A percentile compares a stretch with the other conserved stretches of the same genome.
Evolutionary conservation across 2,113 vertebrate genomes (phyloP).

Genomic region (Isichthys henryi): DNA sequence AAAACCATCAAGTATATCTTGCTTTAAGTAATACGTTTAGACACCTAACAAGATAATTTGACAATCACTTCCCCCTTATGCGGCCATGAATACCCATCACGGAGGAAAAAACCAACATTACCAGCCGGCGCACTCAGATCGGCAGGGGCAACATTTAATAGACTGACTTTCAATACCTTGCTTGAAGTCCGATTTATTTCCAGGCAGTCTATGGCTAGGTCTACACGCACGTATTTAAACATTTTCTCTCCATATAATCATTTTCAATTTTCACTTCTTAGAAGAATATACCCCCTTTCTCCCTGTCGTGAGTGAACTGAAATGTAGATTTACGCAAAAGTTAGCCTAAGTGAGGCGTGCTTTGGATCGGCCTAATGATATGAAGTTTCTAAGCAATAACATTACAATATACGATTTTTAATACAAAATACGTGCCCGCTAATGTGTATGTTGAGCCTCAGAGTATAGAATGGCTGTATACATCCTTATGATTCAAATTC

Average conservation of each 20-base stretch:
- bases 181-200: background rate
- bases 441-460: too few relatives aligned
- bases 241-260: background rate
- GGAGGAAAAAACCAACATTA: background rate
- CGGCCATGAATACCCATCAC: background rate
- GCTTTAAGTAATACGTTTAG: background rate
- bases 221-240: background rate
- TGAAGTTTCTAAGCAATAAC: background rate
- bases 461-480: too few relatives aligned
- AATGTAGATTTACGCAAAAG: background rate
- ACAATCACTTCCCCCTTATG: background rate
- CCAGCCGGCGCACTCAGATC: background rate
- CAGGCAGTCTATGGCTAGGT: background rate
- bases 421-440: too few relatives aligned
- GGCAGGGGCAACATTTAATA: background rate
- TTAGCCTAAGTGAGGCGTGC: background rate
- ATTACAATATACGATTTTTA: background rate
- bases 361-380: background rate
- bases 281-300: background rate
- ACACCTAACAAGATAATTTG: background rate
- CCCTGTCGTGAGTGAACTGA: background rate
- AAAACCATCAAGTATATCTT: slow-evolving; percentile 2
- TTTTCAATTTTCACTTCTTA: background rate
- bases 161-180: background rate
- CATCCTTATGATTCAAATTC: too few relatives aligned